phyloP scores from a whole-genome alignment of 2,113 vertebrate species.

The Stegostoma tigrinum region DNA sequence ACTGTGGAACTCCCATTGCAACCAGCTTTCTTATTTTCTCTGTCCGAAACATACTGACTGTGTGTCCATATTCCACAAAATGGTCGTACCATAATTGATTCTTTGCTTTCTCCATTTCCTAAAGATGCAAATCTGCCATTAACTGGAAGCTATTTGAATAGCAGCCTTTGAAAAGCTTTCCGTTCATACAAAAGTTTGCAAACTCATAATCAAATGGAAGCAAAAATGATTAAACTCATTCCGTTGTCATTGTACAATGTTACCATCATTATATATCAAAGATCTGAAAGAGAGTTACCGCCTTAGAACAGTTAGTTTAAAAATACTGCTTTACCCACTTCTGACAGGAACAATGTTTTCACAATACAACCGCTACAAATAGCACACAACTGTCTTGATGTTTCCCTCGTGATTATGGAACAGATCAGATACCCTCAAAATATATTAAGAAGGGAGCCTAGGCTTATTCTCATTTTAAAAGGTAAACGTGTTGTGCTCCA shows the following conservation, averaged over 20 bases:
- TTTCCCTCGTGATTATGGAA: neutral
- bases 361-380: neutral
- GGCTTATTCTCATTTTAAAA: no score
- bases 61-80: slow-evolving; percentile 79
- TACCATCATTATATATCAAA: neutral
- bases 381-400: neutral
- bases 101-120: slow-evolving; percentile 72
- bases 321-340: neutral
- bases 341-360: neutral
- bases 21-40: slow-evolving; percentile 83
- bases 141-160: neutral
- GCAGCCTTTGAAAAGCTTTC: neutral
- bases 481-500: no score
- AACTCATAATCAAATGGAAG: neutral
- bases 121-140: slow-evolving; percentile 39
- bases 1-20: slow-evolving; percentile 85
- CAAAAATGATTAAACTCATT: neutral
- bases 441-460: no score
- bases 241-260: neutral
- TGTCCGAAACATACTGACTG: slow-evolving; percentile 89
- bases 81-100: slow-evolving; percentile 82
- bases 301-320: neutral
- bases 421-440: no score
- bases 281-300: neutral
- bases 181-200: slow-evolving; percentile 38